Conservation (phyloP, 2,797 vertebrate species). For the Garrulus glandarius region DNA sequence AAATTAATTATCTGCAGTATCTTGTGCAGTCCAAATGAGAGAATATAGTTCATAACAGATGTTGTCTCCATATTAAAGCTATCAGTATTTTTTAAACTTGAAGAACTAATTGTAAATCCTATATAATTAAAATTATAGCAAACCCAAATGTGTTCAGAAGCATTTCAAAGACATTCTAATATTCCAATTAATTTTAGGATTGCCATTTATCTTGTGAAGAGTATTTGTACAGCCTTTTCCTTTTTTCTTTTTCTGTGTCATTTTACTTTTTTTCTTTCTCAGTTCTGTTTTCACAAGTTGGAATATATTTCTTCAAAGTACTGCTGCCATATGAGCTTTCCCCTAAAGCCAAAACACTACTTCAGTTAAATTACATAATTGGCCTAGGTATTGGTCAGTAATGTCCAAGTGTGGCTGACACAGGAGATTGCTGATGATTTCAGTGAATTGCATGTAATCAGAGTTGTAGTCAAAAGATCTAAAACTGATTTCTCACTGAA, state of each 20-base stretch:
- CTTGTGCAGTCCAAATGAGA: neutral
- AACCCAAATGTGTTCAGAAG: neutral
- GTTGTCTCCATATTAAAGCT: neutral
- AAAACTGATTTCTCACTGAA: neutral
- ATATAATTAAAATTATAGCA: neutral
- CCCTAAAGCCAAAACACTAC: neutral
- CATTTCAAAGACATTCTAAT: neutral
- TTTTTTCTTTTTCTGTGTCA: neutral
- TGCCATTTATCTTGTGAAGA: neutral
- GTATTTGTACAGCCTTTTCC: neutral
- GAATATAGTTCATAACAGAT: neutral
- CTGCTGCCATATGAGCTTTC: neutral
- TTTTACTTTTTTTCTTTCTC: neutral
- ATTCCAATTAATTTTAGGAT: neutral
- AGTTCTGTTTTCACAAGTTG: neutral
- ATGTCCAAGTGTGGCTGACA: neutral
- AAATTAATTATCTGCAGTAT: neutral
- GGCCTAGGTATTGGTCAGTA: neutral
- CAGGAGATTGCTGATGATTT: neutral
- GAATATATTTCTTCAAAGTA: neutral
- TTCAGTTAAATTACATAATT: neutral
- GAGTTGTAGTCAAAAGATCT: constrained; percentile 18
- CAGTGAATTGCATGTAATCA: neutral
- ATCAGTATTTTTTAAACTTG: neutral
- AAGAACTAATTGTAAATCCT: neutral